A percentile compares a stretch with the other conserved stretches of the same genome.
phyloP scores from a whole-genome alignment of 2,113 vertebrate genomes.

The Pionites leucogaster region DNA sequence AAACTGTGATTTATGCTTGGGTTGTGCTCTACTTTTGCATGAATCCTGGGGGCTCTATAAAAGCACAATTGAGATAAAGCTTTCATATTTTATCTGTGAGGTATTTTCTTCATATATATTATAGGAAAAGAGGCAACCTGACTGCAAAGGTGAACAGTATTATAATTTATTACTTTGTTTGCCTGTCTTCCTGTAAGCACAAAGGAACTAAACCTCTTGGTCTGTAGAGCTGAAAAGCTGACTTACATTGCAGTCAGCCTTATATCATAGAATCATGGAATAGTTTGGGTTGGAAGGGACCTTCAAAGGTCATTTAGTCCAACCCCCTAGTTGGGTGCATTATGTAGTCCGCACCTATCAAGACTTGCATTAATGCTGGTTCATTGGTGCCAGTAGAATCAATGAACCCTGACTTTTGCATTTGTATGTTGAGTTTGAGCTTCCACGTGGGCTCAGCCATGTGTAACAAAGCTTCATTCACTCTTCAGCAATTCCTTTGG shows the following conservation, averaged over 20 bases:
- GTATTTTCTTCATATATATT: background rate
- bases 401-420: background rate
- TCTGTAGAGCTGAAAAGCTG: background rate
- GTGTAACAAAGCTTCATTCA: background rate
- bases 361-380: background rate
- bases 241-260: background rate
- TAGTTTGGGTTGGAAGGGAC: background rate
- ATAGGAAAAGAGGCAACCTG: background rate
- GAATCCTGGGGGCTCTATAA: background rate
- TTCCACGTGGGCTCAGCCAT: background rate
- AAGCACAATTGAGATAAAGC: background rate
- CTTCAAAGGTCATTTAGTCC: background rate
- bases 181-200: background rate
- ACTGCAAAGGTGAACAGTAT: background rate
- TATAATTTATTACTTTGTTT: background rate
- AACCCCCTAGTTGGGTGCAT: background rate
- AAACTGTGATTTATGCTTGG: background rate
- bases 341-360: background rate
- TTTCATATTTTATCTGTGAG: background rate
- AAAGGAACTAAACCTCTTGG: background rate
- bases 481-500: background rate
- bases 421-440: background rate
- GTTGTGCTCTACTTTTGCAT: conserved; percentile 9
- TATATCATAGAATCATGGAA: background rate
- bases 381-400: background rate